A percentile compares a stretch with the other conserved stretches of the same genome.
Conservation (phyloP, 2,797 vertebrate species). For the Ctenosaura bakeri region DNA sequence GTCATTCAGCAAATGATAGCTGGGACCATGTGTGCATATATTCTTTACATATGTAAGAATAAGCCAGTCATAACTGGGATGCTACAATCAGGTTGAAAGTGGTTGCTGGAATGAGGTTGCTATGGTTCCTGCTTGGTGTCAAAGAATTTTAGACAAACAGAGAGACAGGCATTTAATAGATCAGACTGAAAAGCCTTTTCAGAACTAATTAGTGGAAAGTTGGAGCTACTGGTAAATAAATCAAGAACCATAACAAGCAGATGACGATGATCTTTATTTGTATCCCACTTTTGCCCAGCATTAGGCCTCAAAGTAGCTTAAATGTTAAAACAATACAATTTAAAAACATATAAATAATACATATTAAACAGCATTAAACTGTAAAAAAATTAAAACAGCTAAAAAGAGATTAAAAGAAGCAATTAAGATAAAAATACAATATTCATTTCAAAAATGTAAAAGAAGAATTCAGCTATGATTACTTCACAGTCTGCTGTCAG, state of each 20-base stretch:
- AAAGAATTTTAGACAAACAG: neutral
- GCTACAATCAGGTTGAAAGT: neutral
- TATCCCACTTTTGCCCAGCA: no score
- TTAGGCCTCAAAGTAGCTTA: no score
- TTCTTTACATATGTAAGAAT: neutral
- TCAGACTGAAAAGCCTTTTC: neutral
- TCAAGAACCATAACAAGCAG: no score
- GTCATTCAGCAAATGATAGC: no score
- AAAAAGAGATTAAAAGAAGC: no score
- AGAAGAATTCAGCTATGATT: neutral
- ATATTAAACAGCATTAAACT: no score
- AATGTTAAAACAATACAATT: no score
- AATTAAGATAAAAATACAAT: no score
- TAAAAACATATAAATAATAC: no score
- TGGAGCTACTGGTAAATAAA: neutral
- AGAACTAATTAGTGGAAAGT: neutral
- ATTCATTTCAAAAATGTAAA: neutral
- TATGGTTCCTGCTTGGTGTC: neutral
- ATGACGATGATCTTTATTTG: no score
- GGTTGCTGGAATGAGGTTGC: neutral
- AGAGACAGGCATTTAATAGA: neutral
- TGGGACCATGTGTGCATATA: neutral
- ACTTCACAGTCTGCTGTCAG: conserved; percentile 10
- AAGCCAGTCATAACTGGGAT: no score
- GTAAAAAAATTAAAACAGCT: no score